Evolutionary conservation across 2,113 vertebrate genomes (phyloP).

Genomic region (Petrocephalus zakoni): DNA sequence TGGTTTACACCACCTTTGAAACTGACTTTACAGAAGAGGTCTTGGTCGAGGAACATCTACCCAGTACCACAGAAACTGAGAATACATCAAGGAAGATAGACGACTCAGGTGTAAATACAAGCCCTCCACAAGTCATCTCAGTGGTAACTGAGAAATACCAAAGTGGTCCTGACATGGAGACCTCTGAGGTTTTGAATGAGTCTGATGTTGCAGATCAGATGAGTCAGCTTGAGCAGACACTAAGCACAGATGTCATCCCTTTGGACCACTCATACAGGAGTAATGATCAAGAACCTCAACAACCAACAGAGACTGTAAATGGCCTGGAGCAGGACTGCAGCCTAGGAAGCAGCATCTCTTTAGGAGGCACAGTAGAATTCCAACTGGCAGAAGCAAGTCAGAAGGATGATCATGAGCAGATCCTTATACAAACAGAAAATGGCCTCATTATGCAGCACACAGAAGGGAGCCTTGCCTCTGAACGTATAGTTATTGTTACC

Average conservation of each 20-base stretch:
- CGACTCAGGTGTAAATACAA: neutral
- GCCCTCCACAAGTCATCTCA: neutral
- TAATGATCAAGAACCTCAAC: constrained; percentile 9
- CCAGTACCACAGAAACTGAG: neutral
- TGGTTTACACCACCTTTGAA: neutral
- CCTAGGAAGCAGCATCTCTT: constrained; percentile 25
- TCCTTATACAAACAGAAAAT: constrained; percentile 68
- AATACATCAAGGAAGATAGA: neutral
- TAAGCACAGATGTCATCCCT: constrained; percentile 32
- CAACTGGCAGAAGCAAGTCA: constrained; percentile 52
- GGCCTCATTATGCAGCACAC: constrained; percentile 63
- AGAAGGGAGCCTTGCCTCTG: constrained; percentile 54
- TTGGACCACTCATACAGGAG: constrained; percentile 14
- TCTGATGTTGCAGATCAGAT: constrained; percentile 37
- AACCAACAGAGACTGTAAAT: neutral
- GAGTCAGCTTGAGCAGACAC: constrained; percentile 49
- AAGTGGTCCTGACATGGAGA: constrained; percentile 4
- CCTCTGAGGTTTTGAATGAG: constrained; percentile 30
- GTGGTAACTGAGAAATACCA: constrained; percentile 24
- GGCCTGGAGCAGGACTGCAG: constrained; percentile 5
- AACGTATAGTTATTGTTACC: constrained; percentile 62
- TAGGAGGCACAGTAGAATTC: constrained; percentile 44
- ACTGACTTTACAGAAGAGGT: constrained; percentile 33
- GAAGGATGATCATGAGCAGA: constrained; percentile 54
- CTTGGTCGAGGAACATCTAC: constrained; percentile 8